Evolutionary conservation across 2,888 invertebrate genomes (phyloP), one percentile per base, ranked within the genome.

Genomic region (Hydrotaea diabolus): DNA sequence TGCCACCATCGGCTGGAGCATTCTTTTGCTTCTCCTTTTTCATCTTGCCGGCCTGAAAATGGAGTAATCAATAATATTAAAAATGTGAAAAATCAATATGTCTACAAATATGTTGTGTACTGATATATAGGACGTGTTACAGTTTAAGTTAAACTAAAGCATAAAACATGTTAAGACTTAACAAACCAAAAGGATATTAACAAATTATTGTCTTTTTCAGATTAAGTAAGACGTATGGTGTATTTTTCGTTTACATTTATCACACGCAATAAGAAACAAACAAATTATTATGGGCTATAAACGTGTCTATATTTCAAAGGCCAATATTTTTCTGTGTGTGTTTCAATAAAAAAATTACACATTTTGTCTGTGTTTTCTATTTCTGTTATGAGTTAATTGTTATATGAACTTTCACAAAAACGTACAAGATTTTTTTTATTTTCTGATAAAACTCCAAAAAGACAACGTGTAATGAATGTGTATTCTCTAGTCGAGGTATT

Each of bases 21-120:
- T 94, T 94, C 87, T 95, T 94, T 87, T 95, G 94, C 92, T 95
- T 94, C 80, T 93, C 94, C 46, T 94, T 94, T 92, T 95, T 95
- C 91, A 94, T 94, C 92, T 95, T 95, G n/a, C 94, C 85, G 87
- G 93, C 94, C 95, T 95, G 87, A 90, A 90, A 62, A 31, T 13
- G 1, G 59, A 74, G 55, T 0, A 26, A 73, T n/a, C n/a, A n/a
- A 43, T 85, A 87, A 87, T 86, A 87, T 87, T 86, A 85, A 73
- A 46, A 71, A 78, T 13, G n/a, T 66, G 19, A 77, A 80, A 74
- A 83, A 77, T 80, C 74, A 77, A 80, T 76, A 7, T n/a, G n/a
- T n/a, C n/a, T n/a, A n/a, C n/a, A n/a, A n/a, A 49, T 1, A 43
- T 31, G 15, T 43, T n/a, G 15, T 43, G 43, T 43, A 9, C 11